Evolutionary conservation across 1,140 invertebrate species (phyloP), one percentile per base, ranked within the genome.

Genomic region (Psilanteris sp.): DNA sequence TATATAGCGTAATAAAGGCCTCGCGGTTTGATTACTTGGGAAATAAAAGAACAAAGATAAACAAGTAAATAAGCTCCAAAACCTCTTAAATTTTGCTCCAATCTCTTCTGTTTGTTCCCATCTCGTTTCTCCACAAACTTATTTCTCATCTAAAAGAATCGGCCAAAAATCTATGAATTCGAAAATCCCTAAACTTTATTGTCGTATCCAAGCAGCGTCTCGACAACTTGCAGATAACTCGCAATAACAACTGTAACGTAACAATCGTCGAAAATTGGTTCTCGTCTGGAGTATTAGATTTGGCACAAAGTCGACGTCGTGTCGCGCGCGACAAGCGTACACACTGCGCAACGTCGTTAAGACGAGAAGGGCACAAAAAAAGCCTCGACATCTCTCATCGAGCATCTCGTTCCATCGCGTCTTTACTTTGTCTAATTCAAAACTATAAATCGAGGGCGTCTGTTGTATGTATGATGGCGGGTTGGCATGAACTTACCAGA

Each of bases 361-460:
- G 52, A 52, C 22, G 59, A 50, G 43, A 24, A 39, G 50, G 57
- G 50, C 34, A 46, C 50, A 57, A 61, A 61, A 67, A 67, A 74
- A 66, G 52, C 36, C 39, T 29, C 36, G 52, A 37, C 59, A 54
- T 67, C 54, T 66, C 54, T 67, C 50, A 54, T 59, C 52, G 43
- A 18, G 7, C 29, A 43, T 64, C 68, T 46, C 41, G 32, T 43
- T 54, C 52, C 41, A 48, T 36, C 81, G 72, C 80, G 80, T 83
- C 77, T 82, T 79, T 84, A 85, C 81, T 84, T 82, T 76, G 83
- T 87, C 84, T 87, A 87, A 87, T 87, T 86, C 86, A 85, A 87
- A 87, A 87, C 84, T 83, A 87, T 87, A 87, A 87, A 87, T 87
- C 84, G 84, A 84, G 86, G 82, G 84, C 80, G 85, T 87, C 86